These are phyloP conservation scores for Caenorhabditis zanzibari DNA, from an alignment of 2,888 invertebrate species.

Conservation along the genomic window DNA sequence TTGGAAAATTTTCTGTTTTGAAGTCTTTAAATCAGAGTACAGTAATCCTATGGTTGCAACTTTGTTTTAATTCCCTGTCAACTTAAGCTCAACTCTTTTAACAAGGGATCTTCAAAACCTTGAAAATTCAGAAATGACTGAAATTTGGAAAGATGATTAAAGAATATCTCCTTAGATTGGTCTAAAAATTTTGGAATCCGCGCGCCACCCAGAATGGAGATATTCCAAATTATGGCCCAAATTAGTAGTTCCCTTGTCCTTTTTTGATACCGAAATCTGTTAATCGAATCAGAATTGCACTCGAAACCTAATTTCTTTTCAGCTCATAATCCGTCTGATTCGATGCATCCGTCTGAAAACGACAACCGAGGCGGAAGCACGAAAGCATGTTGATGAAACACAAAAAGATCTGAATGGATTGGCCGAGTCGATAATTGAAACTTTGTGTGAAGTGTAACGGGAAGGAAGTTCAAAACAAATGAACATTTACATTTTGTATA, in stretches of 20 bases:
- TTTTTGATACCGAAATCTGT: neutral
- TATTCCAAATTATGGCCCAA: no score
- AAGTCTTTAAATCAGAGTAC: neutral
- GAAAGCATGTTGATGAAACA: conserved; percentile 62
- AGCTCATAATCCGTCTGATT: conserved; percentile 56
- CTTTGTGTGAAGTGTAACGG: conserved; percentile 61
- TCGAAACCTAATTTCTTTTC: conserved; percentile 23
- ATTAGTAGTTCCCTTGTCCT: no score
- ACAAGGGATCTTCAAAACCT: no score
- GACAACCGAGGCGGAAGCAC: conserved; percentile 52
- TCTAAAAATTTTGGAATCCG: no score
- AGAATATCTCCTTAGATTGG: no score
- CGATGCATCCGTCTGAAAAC: conserved; percentile 59
- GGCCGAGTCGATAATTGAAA: conserved; percentile 62
- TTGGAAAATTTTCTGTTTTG: neutral
- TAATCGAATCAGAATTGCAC: neutral
- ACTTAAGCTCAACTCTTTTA: no score
- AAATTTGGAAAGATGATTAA: no score
- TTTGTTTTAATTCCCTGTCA: no score
- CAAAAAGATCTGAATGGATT: conserved; percentile 63
- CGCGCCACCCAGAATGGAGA: no score
- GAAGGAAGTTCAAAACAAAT: conserved; percentile 9
- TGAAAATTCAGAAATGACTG: no score
- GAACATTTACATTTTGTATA: conserved; percentile 38
- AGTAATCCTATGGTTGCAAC: no score